Evolutionary conservation across 2,797 vertebrate genomes (phyloP).

Genomic region (Falco naumanni): DNA sequence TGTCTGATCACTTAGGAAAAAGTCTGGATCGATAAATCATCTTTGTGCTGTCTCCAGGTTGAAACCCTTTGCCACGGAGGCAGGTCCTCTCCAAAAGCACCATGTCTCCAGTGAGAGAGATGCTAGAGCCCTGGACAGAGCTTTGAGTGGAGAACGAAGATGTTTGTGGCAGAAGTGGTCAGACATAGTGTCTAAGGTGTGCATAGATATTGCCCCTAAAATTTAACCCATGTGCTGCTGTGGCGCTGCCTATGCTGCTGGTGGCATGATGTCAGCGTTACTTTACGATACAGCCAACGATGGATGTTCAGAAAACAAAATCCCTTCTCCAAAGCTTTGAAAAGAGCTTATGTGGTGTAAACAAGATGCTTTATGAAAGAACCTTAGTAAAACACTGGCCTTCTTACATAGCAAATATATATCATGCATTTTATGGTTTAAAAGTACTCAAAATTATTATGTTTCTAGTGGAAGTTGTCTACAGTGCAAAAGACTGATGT

Average conservation of each 20-base stretch:
- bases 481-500: conserved; percentile 36
- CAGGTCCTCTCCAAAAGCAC: neutral
- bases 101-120: accelerated
- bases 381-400: neutral
- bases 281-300: accelerated
- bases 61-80: accelerated
- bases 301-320: neutral
- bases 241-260: accelerated
- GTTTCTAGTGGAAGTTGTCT: conserved; percentile 42
- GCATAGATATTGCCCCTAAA: accelerated
- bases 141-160: accelerated
- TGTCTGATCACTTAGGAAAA: neutral
- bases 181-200: neutral
- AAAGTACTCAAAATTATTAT: conserved; percentile 41
- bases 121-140: accelerated
- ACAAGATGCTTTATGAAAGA: neutral
- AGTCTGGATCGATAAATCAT: neutral
- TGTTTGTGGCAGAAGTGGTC: neutral
- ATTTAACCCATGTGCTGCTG: accelerated
- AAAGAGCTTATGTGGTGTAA: neutral
- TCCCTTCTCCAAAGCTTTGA: neutral
- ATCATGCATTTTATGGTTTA: neutral
- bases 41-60: neutral
- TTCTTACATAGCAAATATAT: neutral
- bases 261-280: accelerated